phyloP scores from a whole-genome alignment of 2,797 vertebrate genomes.

The Sebastiscus tertius region DNA sequence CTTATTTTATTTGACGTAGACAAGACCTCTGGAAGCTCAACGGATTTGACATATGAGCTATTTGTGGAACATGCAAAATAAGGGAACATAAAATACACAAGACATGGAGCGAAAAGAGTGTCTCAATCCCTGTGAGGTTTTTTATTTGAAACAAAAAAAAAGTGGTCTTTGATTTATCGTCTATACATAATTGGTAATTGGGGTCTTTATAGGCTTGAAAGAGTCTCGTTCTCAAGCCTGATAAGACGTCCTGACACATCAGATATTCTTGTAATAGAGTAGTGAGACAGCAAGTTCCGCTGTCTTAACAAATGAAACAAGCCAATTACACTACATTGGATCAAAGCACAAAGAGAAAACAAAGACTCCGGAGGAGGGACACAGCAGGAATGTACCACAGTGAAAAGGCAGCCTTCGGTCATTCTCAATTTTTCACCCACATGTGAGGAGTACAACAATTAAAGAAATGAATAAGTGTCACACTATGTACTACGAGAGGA shows the following conservation, averaged over 20 bases:
- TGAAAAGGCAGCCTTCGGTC: not conserved
- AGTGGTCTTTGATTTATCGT: constrained; percentile 8
- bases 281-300: constrained; percentile 30
- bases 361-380: constrained; percentile 13
- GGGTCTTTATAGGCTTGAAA: constrained; percentile 37
- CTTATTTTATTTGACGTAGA: not conserved
- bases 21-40: constrained; percentile 16
- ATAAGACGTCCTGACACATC: constrained; percentile 27
- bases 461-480: not conserved
- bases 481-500: not conserved
- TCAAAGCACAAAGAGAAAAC: constrained; percentile 41
- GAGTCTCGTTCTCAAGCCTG: constrained; percentile 3
- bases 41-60: constrained; percentile 1
- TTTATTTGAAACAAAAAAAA: constrained; percentile 13
- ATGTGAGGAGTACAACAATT: constrained; percentile 14
- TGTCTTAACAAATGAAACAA: constrained; percentile 63
- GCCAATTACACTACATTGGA: constrained; percentile 60
- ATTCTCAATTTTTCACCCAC: not conserved
- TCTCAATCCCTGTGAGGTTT: not conserved
- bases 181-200: constrained; percentile 38
- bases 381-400: not conserved
- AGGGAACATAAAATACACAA: not conserved
- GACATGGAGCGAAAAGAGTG: not conserved
- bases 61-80: constrained; percentile 9
- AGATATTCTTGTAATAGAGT: constrained; percentile 23